phyloP scores from a whole-genome alignment of 2,113 vertebrate species.

The Calyptommatus sinebrachiatus region DNA sequence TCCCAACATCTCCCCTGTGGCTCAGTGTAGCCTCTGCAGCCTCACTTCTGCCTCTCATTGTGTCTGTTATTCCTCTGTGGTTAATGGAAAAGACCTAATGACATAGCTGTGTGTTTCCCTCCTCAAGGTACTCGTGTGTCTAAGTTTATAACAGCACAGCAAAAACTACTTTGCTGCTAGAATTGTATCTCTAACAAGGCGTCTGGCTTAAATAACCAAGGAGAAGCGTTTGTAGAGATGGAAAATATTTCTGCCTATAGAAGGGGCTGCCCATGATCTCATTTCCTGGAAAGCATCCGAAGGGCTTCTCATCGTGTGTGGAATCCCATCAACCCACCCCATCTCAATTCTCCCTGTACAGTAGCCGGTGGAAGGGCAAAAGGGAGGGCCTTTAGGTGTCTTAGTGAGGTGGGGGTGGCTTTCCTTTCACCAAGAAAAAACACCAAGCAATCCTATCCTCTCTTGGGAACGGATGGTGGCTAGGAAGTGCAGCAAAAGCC shows the following conservation, averaged over 20 bases:
- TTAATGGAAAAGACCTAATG: conserved; percentile 31
- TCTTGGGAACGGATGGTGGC: background rate
- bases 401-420: conserved; percentile 36
- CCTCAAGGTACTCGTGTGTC: conserved; percentile 34
- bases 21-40: background rate
- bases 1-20: conserved; percentile 11
- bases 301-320: conserved; percentile 60
- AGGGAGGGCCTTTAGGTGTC: conserved; percentile 75
- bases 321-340: conserved; percentile 29
- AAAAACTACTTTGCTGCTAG: conserved; percentile 9
- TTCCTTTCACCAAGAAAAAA: conserved; percentile 54
- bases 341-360: conserved; percentile 62
- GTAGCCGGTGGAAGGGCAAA: conserved; percentile 74
- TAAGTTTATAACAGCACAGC: conserved; percentile 21
- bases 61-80: conserved; percentile 20
- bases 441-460: background rate
- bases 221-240: conserved; percentile 57
- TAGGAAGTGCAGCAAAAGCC: background rate
- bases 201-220: conserved; percentile 49
- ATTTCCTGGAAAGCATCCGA: conserved; percentile 73
- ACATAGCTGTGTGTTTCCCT: conserved; percentile 16
- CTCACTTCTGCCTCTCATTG: conserved; percentile 19
- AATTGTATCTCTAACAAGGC: conserved; percentile 40
- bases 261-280: conserved; percentile 75
- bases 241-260: conserved; percentile 67